Evolutionary conservation across 2,888 invertebrate species (phyloP).

Genomic region (Gasteruption jaculator): DNA sequence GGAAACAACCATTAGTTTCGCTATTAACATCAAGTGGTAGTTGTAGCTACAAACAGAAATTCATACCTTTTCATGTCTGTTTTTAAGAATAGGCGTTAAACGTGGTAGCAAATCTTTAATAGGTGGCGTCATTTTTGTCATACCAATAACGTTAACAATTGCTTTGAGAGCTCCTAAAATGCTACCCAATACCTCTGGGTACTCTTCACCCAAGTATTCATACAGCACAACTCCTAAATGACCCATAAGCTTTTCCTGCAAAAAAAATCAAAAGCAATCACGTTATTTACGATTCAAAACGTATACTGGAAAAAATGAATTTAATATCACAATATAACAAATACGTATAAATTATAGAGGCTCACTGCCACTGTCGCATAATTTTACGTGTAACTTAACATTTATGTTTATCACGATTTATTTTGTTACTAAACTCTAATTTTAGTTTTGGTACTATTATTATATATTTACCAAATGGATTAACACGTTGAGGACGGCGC

Average conservation of each 20-base stretch:
- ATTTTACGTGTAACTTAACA: too few relatives aligned
- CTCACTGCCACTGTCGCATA: too few relatives aligned
- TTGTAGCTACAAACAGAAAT: background rate
- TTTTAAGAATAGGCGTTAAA: conserved; percentile 96
- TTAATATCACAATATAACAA: conserved; percentile 1
- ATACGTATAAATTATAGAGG: too few relatives aligned
- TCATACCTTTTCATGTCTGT: conserved; percentile 68
- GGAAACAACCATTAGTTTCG: conserved; percentile 5
- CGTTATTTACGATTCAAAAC: conserved; percentile 6
- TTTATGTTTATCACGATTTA: too few relatives aligned
- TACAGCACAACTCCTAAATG: conserved; percentile 98
- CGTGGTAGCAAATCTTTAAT: conserved; percentile 97
- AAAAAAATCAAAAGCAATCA: conserved; percentile 18
- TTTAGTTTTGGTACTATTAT: too few relatives aligned
- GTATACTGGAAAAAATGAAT: conserved; percentile 9
- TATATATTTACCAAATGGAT: too few relatives aligned
- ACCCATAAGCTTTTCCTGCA: conserved; percentile 95
- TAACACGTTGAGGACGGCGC: too few relatives aligned
- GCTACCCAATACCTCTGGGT: conserved; percentile 97
- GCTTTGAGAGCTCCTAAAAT: conserved; percentile 98
- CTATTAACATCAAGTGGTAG: conserved; percentile 1
- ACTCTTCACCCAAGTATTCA: conserved; percentile 98
- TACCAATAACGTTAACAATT: conserved; percentile 99
- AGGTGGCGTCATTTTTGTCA: conserved; percentile 99
- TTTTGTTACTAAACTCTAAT: too few relatives aligned